phyloP scores from a whole-genome alignment of 2,113 vertebrate species.

The Grantiella picta region DNA sequence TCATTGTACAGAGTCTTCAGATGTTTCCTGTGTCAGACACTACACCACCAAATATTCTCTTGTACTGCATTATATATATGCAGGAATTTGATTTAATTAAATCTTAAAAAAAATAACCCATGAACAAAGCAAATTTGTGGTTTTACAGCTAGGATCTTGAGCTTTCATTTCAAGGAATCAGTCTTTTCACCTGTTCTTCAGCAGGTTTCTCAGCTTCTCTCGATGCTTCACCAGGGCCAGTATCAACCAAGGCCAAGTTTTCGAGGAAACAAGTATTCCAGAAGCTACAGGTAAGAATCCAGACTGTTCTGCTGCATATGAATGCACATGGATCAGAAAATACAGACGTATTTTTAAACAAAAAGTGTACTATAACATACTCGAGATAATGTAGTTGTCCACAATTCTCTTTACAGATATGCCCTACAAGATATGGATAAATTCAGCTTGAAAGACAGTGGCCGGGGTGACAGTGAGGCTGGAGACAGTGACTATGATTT shows the following conservation, averaged over 20 bases:
- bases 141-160: not conserved
- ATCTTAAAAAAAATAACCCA: not conserved
- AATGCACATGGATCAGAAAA: not conserved
- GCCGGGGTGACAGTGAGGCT: constrained; percentile 95
- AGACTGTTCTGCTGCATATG: not conserved
- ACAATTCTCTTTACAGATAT: constrained; percentile 78
- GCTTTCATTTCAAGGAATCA: constrained; percentile 51
- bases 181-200: constrained; percentile 70
- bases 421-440: constrained; percentile 98
- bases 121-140: not conserved
- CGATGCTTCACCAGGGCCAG: constrained; percentile 98
- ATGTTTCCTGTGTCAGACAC: not conserved
- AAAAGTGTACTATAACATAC: not conserved
- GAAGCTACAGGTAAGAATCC: constrained; percentile 94
- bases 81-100: constrained; percentile 1
- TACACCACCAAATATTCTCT: not conserved
- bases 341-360: not conserved
- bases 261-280: constrained; percentile 98
- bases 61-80: not conserved
- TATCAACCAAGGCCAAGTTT: constrained; percentile 98
- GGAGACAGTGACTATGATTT: constrained; percentile 98
- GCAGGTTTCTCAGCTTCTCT: constrained; percentile 99
- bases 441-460: constrained; percentile 98
- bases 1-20: not conserved
- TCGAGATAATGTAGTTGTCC: not conserved